Base-by-base conservation (phyloP, 2,113 vertebrate species). In the Phocoena sinus region DNA sequence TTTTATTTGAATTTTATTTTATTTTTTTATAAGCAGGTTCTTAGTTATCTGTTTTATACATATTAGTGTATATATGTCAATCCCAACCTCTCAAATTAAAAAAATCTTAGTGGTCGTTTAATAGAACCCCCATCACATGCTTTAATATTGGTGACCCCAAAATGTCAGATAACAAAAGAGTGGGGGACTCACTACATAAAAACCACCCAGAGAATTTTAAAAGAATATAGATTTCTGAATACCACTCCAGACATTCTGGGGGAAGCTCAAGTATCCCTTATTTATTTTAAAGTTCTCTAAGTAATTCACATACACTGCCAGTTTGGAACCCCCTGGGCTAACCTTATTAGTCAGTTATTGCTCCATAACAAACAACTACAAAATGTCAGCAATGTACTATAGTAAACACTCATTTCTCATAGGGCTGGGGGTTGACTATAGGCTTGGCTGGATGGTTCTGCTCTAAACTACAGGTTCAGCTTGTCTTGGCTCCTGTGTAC, bases 171-270 rank as follows among this genome's bases (percentile, higher is more conserved):
- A 79, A 56, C 47, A 79, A 96, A 95, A 97, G 47, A 28, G 44
- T 84, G 3, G 84, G 80, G 18, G 15, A 58, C 58, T 84, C 25
- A 10, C 71, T 91, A n/a, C 10, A 50, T 74, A 44, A 97, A 88
- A 92, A 89, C 18, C 56, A 38, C 50, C n/a, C 53, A 65, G n/a
- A 65, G 12, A 73, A 9, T 94, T 92, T 93, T 71, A 89, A 92
- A 87, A 92, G 47, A 87, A 63, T 68, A 50, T 91, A 89, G 47
- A 74, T 96, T 93, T 96, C 94, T 82, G 67, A 96, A 79, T 28
- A 85, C 2, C 1, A 77, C 25, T 91, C 41, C n/a, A 81, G 68
- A 83, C 28, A 80, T 91, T 79, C 58, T 89, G 17, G 10, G 62
- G 53, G 56, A 76, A 53, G 44, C n/a, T 91, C 68, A 88, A 68